A percentile compares a stretch with the other conserved stretches of the same genome.
Evolutionary conservation across 2,888 invertebrate genomes (phyloP).

Genomic region (Xylocampa areola): DNA sequence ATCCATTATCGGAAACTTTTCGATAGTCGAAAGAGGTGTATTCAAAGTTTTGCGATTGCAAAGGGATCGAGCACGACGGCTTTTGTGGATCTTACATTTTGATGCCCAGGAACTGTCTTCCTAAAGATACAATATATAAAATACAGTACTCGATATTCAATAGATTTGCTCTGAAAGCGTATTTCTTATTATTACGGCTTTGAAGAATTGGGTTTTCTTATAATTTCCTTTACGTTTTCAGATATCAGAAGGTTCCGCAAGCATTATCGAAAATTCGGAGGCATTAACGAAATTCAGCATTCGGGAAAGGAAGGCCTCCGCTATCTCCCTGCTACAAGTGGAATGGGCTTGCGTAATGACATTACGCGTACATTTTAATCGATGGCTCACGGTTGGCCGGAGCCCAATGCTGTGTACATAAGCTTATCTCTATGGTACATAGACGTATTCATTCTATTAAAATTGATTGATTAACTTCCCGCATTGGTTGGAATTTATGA

Average conservation of each 20-base stretch:
- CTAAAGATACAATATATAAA: conserved; percentile 63
- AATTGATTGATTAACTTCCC: conserved; percentile 72
- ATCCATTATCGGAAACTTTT: conserved; percentile 89
- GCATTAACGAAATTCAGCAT: conserved; percentile 72
- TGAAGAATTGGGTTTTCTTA: conserved; percentile 57
- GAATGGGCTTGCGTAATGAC: conserved; percentile 75
- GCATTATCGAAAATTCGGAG: conserved; percentile 72
- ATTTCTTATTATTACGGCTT: conserved; percentile 47
- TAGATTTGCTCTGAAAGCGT: conserved; percentile 49
- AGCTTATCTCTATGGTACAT: conserved; percentile 67
- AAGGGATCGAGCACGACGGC: conserved; percentile 72
- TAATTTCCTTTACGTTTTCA: conserved; percentile 71
- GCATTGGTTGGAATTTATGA: conserved; percentile 51
- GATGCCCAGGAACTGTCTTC: conserved; percentile 60
- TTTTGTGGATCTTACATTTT: conserved; percentile 73
- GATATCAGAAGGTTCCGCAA: conserved; percentile 66
- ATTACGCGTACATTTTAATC: conserved; percentile 83
- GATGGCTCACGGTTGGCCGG: conserved; percentile 77
- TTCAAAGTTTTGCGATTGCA: conserved; percentile 83
- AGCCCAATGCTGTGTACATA: conserved; percentile 70
- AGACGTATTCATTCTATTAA: conserved; percentile 68
- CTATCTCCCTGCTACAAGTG: conserved; percentile 71
- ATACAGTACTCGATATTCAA: conserved; percentile 60
- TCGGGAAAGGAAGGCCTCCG: conserved; percentile 63
- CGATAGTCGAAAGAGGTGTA: conserved; percentile 88